Percentiles rank a stretch among this genome's conserved stretches.
These are phyloP conservation scores for Cheilosia pagana DNA, from an alignment of 2,888 invertebrate genomes.

Conservation along the genomic window DNA sequence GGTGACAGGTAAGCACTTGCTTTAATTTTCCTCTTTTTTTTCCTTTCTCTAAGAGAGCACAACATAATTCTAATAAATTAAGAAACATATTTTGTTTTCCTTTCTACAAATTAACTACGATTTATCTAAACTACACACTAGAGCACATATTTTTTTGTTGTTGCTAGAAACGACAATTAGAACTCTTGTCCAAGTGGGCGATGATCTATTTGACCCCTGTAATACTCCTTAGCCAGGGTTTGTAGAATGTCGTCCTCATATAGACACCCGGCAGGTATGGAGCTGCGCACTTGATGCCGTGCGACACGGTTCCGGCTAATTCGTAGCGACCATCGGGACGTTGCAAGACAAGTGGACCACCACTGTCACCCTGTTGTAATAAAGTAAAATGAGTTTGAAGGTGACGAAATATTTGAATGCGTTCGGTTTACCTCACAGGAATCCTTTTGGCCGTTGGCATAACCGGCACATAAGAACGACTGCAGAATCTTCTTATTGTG, in stretches of 20 bases:
- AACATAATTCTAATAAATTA: conserved; percentile 21
- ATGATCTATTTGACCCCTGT: conserved; percentile 88
- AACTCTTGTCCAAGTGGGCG: neutral
- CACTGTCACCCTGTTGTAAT: conserved; percentile 92
- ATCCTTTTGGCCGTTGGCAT: conserved; percentile 95
- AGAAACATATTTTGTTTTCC: conserved; percentile 9
- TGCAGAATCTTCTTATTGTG: conserved; percentile 93
- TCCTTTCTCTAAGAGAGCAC: conserved; percentile 59
- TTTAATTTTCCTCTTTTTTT: conserved; percentile 16
- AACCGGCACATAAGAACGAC: conserved; percentile 96
- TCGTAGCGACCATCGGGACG: conserved; percentile 93
- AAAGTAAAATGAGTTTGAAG: conserved; percentile 4
- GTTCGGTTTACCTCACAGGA: conserved; percentile 91
- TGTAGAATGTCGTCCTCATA: conserved; percentile 96
- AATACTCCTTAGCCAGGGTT: conserved; percentile 94
- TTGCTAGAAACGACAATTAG: conserved; percentile 27
- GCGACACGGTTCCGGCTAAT: conserved; percentile 95
- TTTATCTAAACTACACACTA: conserved; percentile 67
- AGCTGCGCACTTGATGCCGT: conserved; percentile 97
- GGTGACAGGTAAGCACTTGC: conserved; percentile 42
- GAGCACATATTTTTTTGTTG: conserved; percentile 58
- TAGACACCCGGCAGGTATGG: conserved; percentile 96
- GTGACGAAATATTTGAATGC: neutral
- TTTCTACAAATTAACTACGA: conserved; percentile 40
- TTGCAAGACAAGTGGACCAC: conserved; percentile 94